A percentile compares a stretch with the other conserved stretches of the same genome.
Conservation (phyloP, 1,140 invertebrate species). For the Campodea augens region DNA sequence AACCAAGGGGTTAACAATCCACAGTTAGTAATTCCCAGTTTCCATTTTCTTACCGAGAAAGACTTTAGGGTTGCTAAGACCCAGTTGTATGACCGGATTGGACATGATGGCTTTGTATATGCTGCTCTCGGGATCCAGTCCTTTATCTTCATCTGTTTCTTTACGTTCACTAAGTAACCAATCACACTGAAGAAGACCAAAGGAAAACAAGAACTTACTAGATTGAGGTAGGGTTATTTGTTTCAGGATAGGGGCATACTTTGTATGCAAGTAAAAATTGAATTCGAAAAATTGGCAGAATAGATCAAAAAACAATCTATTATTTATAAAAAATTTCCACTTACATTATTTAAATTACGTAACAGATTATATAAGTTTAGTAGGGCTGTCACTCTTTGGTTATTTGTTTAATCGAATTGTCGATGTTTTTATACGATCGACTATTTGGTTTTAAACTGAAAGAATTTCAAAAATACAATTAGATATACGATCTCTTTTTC, state of each 20-base stretch:
- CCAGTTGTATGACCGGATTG: constrained; percentile 41
- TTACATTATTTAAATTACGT: not conserved
- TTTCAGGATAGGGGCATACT: not conserved
- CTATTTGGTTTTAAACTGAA: too few relatives aligned
- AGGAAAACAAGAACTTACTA: constrained; percentile 9
- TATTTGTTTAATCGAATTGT: too few relatives aligned
- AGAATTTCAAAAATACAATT: too few relatives aligned
- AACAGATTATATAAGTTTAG: not conserved
- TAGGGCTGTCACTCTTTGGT: too few relatives aligned
- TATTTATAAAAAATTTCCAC: not conserved
- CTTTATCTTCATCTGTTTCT: constrained; percentile 30
- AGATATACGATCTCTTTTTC: too few relatives aligned
- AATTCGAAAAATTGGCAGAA: not conserved
- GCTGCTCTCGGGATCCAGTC: constrained; percentile 33
- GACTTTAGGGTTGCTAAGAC: constrained; percentile 39
- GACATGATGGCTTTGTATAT: constrained; percentile 41
- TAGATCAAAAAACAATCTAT: not conserved
- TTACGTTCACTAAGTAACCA: constrained; percentile 35
- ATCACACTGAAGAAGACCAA: constrained; percentile 33
- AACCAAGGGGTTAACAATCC: too few relatives aligned
- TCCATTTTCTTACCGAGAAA: constrained; percentile 31
- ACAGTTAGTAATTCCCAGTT: too few relatives aligned
- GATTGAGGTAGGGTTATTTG: constrained; percentile 6
- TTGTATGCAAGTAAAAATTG: constrained; percentile 1
- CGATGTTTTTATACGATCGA: too few relatives aligned